A percentile compares a stretch with the other conserved stretches of the same genome.
phyloP scores from a whole-genome alignment of 2,888 invertebrate genomes.

The Lasiommata megera region DNA sequence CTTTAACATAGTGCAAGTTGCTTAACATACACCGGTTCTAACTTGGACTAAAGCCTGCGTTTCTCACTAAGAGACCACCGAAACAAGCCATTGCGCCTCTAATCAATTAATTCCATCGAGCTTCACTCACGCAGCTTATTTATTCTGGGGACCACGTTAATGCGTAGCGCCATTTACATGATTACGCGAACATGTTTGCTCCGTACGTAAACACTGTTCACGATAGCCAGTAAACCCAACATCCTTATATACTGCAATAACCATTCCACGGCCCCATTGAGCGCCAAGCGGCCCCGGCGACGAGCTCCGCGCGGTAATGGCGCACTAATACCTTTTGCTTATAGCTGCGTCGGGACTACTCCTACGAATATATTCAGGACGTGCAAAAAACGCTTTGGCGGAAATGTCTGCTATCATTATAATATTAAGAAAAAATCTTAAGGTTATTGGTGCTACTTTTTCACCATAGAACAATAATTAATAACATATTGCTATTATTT shows the following conservation, averaged over 20 bases:
- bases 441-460: too few relatives aligned
- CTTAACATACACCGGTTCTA: too few relatives aligned
- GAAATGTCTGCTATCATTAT: too few relatives aligned
- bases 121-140: background rate
- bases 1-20: too few relatives aligned
- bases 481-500: too few relatives aligned
- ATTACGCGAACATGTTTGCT: conserved; percentile 35
- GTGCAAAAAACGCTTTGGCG: too few relatives aligned
- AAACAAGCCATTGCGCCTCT: background rate
- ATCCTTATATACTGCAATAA: conserved; percentile 34
- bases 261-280: conserved; percentile 25
- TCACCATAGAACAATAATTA: too few relatives aligned
- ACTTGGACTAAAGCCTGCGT: too few relatives aligned
- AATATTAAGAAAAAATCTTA: too few relatives aligned
- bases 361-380: background rate
- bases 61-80: background rate
- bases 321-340: background rate
- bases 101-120: background rate
- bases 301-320: conserved; percentile 1
- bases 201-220: conserved; percentile 30
- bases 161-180: conserved; percentile 36
- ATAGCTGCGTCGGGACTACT: background rate
- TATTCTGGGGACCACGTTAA: conserved; percentile 23
- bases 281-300: conserved; percentile 12
- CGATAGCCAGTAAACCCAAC: conserved; percentile 34